Evolutionary conservation across 1,140 invertebrate species (phyloP).

Genomic region (Polyergus mexicanus): DNA sequence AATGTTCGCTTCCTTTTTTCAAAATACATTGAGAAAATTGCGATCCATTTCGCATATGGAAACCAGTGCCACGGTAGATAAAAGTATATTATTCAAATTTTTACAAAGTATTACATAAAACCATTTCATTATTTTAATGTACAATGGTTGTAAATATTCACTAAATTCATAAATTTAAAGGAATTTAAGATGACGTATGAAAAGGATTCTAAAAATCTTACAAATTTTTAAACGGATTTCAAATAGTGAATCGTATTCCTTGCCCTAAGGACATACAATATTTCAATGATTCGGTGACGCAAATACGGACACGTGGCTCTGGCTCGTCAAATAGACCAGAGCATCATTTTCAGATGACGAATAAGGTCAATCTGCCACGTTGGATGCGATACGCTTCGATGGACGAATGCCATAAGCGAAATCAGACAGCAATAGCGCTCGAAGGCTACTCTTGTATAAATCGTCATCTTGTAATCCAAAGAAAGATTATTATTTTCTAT

Average conservation of each 20-base stretch:
- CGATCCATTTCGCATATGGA: neutral
- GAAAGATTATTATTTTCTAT: conserved; percentile 50
- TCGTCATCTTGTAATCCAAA: conserved; percentile 47
- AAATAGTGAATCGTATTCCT: neutral
- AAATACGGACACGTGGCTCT: neutral
- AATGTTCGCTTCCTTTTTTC: neutral
- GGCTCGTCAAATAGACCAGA: conserved; percentile 28
- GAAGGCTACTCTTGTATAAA: conserved; percentile 51
- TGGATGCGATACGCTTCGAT: conserved; percentile 33
- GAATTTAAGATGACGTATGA: neutral
- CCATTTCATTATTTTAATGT: neutral
- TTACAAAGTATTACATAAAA: neutral
- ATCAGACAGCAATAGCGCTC: conserved; percentile 43
- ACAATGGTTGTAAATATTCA: neutral
- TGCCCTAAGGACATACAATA: neutral
- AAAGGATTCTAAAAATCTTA: neutral
- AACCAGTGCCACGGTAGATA: neutral
- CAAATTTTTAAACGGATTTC: neutral
- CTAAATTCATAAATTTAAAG: neutral
- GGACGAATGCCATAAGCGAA: conserved; percentile 40
- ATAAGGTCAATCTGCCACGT: conserved; percentile 37
- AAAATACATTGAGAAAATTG: conserved; percentile 6
- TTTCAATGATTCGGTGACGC: neutral
- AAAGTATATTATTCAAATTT: neutral
- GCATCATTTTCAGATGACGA: conserved; percentile 45